Percentiles rank a stretch among this genome's conserved stretches.
Conservation (phyloP, 2,888 invertebrate species). For the Hypolimnas misippus region DNA sequence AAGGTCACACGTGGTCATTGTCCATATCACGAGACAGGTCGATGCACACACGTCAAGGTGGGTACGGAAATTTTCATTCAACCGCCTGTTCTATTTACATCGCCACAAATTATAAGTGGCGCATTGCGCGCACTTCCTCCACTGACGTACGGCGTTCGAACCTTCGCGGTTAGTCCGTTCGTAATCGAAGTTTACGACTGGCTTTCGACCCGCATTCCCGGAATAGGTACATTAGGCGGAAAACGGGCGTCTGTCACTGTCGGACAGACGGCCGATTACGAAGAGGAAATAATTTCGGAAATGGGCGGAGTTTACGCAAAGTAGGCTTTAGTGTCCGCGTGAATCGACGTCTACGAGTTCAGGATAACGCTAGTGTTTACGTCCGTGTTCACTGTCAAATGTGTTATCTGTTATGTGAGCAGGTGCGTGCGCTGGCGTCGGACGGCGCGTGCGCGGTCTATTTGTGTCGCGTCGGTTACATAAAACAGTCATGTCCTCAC, state of each 20-base stretch:
- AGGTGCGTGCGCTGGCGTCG: constrained; percentile 62
- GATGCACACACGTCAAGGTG: constrained; percentile 78
- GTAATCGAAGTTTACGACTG: constrained; percentile 48
- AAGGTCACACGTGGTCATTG: constrained; percentile 73
- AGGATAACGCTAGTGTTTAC: constrained; percentile 64
- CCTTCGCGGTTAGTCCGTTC: constrained; percentile 60
- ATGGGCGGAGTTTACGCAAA: neutral
- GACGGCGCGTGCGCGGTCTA: constrained; percentile 59
- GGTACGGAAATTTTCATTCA: constrained; percentile 78
- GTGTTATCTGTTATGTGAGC: constrained; percentile 79
- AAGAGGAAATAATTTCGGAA: constrained; percentile 22
- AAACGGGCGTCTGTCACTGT: constrained; percentile 53
- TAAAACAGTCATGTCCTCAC: constrained; percentile 83
- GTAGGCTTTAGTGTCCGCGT: constrained; percentile 24
- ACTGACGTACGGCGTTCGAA: constrained; percentile 62
- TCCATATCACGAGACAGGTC: constrained; percentile 71
- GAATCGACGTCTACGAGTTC: constrained; percentile 39
- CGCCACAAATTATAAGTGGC: constrained; percentile 71
- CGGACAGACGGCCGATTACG: constrained; percentile 20
- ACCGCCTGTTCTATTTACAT: constrained; percentile 77
- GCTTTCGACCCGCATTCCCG: constrained; percentile 55
- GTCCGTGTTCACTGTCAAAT: constrained; percentile 77
- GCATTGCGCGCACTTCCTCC: constrained; percentile 74
- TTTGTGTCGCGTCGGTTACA: constrained; percentile 75
- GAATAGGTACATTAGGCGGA: constrained; percentile 60